A percentile compares a stretch with the other conserved stretches of the same genome.
Evolutionary conservation across 1,140 invertebrate species (phyloP).

Genomic region (Drosophila elegans): DNA sequence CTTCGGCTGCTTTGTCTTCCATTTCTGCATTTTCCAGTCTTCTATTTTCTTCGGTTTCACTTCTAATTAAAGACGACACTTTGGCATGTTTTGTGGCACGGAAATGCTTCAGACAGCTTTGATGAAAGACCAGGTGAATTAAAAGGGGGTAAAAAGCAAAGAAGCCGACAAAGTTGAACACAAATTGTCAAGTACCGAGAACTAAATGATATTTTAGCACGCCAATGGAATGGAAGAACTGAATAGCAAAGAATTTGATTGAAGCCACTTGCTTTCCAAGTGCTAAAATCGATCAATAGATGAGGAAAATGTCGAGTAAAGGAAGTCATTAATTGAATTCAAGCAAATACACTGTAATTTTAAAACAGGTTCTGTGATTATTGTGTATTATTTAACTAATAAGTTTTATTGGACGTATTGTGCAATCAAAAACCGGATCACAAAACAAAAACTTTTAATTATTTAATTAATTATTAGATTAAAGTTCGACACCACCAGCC

Average conservation of each 20-base stretch:
- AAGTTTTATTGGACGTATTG: too few relatives aligned
- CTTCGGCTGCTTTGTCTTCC: slow-evolving; percentile 27
- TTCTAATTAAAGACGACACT: slow-evolving; percentile 82
- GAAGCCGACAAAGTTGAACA: slow-evolving; percentile 9
- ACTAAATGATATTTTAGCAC: slow-evolving; percentile 33
- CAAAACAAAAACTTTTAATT: neutral
- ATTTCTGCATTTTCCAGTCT: slow-evolving; percentile 21
- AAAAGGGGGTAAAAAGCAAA: slow-evolving; percentile 3
- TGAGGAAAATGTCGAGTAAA: neutral
- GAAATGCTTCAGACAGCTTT: slow-evolving; percentile 60
- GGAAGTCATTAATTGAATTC: slow-evolving; percentile 6
- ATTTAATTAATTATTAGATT: neutral
- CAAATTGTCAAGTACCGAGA: slow-evolving; percentile 34
- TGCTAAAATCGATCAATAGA: neutral
- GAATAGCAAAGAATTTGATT: slow-evolving; percentile 5
- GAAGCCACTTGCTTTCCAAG: neutral
- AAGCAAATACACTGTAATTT: neutral
- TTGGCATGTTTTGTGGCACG: slow-evolving; percentile 72
- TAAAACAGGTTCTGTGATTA: neutral
- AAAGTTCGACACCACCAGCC: neutral
- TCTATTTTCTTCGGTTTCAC: slow-evolving; percentile 52
- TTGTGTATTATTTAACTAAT: neutral
- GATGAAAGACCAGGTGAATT: slow-evolving; percentile 38
- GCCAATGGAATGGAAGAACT: neutral
- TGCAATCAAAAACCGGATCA: neutral